phyloP scores from a whole-genome alignment of 1,140 invertebrate species.

The Apocrypta bakeri region DNA sequence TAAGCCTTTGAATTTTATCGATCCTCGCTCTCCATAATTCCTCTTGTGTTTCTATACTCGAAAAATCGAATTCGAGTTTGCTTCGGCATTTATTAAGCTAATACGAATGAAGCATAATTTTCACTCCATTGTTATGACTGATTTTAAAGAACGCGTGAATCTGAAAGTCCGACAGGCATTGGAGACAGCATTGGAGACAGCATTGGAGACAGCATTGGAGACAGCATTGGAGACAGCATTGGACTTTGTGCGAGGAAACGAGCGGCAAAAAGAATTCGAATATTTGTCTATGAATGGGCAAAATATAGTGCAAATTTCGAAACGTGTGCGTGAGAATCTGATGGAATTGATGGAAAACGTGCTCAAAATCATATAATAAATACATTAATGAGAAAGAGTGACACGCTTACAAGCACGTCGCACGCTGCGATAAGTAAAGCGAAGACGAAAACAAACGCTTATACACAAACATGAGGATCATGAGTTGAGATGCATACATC shows the following conservation, averaged over 20 bases:
- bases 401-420: constrained; percentile 35
- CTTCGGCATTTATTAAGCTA: too few relatives aligned
- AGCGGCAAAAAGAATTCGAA: background rate
- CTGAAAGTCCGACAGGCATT: background rate
- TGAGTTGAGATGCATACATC: background rate
- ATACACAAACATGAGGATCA: constrained; percentile 17
- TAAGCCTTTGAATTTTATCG: too few relatives aligned
- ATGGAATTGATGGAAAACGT: too few relatives aligned
- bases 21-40: too few relatives aligned
- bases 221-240: too few relatives aligned
- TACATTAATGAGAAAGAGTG: constrained; percentile 36
- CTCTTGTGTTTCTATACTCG: too few relatives aligned
- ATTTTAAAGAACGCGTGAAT: background rate
- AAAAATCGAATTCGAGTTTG: background rate
- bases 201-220: too few relatives aligned
- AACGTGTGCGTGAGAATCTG: background rate
- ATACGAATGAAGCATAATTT: too few relatives aligned
- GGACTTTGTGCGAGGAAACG: too few relatives aligned
- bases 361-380: background rate
- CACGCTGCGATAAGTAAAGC: constrained; percentile 42
- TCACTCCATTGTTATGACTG: background rate
- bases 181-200: too few relatives aligned
- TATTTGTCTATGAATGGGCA: background rate
- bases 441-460: background rate
- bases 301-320: background rate